A percentile compares a stretch with the other conserved stretches of the same genome.
Conservation (phyloP, 2,797 vertebrate genomes). For the Bradypodion ventrale region DNA sequence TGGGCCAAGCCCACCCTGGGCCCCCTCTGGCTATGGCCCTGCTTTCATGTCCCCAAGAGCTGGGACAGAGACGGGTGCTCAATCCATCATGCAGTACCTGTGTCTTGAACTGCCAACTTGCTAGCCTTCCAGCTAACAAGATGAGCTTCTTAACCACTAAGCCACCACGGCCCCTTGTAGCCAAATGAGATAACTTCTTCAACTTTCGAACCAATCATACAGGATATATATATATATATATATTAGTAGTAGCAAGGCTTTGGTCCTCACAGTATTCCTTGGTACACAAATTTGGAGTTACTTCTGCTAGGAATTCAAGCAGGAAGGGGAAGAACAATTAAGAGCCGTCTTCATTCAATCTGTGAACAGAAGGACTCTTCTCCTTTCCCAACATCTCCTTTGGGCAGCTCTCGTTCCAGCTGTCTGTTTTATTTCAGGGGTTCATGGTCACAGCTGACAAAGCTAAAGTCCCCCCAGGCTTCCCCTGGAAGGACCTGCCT, state of each 20-base stretch:
- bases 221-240: too few relatives aligned
- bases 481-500: constrained; percentile 28
- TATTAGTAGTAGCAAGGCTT: not conserved
- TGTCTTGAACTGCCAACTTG: too few relatives aligned
- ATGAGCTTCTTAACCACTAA: too few relatives aligned
- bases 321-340: not conserved
- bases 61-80: too few relatives aligned
- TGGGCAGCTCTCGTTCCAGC: not conserved
- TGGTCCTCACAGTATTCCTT: not conserved
- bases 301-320: not conserved
- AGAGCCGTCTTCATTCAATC: not conserved
- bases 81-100: too few relatives aligned
- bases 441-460: constrained; percentile 16
- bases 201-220: too few relatives aligned
- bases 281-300: not conserved
- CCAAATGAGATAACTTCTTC: too few relatives aligned
- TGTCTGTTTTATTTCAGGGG: constrained; percentile 1
- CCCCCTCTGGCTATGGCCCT: too few relatives aligned
- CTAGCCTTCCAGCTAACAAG: too few relatives aligned
- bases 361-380: not conserved
- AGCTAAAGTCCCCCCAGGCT: not conserved
- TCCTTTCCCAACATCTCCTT: not conserved
- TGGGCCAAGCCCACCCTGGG: too few relatives aligned
- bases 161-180: too few relatives aligned
- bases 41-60: too few relatives aligned